Base-by-base conservation (phyloP, 2,888 invertebrate species). In the Dysmachus trigonus region DNA sequence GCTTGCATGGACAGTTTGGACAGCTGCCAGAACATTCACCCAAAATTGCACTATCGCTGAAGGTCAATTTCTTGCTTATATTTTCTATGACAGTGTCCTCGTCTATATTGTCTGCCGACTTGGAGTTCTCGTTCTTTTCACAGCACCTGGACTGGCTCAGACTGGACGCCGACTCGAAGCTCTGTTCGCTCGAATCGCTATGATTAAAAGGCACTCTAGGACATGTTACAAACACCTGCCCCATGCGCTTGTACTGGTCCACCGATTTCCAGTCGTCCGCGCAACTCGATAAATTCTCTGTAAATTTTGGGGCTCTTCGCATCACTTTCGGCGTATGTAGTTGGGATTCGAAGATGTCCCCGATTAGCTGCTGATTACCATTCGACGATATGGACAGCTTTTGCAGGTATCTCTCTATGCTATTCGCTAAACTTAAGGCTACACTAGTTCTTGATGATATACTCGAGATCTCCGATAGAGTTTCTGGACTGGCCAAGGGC, bases 401-500 rank as follows among this genome's bases (percentile, higher is more conserved):
- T 86, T 92, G 92, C 41, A 92, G 88, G 88, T 91, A 91, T 74
- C 91, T 90, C 87, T 92, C 91, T 86, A 92, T 90, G 88, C 92
- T 91, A 87, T 91, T 91, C 73, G 90, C 91, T 87, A 91, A 88
- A 86, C 93, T 93, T 87, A 92, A 92, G 73, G 93, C 93, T 84
- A 94, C 92, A 88, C 95, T 95, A 30, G 94, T 94, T 87, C 95
- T 93, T 31, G 96, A 96, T 89, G 95, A 95, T 85, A 96, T 94
- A 90, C 96, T 96, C 2, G 96, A 96, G n/a, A 96, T 94, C 90
- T 96, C 96, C 0, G 96, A 96, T 15, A 97, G 91, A 0, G 96
- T 96, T 91, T 97, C 97, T 0, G 97, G 96, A 83, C 96, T 96
- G 10, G 97, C 97, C 30, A 97, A 90, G 0, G 97, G 97, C 0